These are phyloP conservation scores for Eupsittula cactorum DNA, from an alignment of 2,113 vertebrate genomes.

Conservation along the genomic window DNA sequence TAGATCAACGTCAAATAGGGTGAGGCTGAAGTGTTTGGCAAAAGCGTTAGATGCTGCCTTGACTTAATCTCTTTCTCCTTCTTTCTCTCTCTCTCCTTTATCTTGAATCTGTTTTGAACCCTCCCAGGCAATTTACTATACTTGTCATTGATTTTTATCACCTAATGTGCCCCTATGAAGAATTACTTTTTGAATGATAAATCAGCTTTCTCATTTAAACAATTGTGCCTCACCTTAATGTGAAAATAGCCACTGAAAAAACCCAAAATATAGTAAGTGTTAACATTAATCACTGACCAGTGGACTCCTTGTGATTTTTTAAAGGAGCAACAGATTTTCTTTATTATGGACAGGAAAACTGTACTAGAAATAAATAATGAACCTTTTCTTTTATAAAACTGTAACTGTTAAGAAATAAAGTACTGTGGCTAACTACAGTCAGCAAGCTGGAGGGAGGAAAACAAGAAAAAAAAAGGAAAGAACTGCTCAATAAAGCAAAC, in stretches of 20 bases:
- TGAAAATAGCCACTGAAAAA: constrained; percentile 10
- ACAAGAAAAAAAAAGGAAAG: not conserved
- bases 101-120: constrained; percentile 81
- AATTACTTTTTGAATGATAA: constrained; percentile 79
- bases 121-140: constrained; percentile 83
- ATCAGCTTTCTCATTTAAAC: constrained; percentile 63
- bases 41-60: constrained; percentile 72
- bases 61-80: constrained; percentile 78
- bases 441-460: not conserved
- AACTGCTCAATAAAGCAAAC: not conserved
- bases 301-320: not conserved
- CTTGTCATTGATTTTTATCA: constrained; percentile 85
- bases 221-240: constrained; percentile 49
- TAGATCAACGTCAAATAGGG: constrained; percentile 65
- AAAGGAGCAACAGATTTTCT: not conserved
- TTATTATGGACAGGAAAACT: not conserved
- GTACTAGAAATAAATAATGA: not conserved
- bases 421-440: not conserved
- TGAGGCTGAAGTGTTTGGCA: constrained; percentile 74
- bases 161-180: constrained; percentile 73
- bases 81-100: constrained; percentile 65
- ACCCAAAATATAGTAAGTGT: not conserved
- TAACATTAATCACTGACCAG: not conserved
- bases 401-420: not conserved
- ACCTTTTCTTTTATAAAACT: not conserved